Evolutionary conservation across 2,888 invertebrate species (phyloP).

Genomic region (Poecilobothrus nobilitatus): DNA sequence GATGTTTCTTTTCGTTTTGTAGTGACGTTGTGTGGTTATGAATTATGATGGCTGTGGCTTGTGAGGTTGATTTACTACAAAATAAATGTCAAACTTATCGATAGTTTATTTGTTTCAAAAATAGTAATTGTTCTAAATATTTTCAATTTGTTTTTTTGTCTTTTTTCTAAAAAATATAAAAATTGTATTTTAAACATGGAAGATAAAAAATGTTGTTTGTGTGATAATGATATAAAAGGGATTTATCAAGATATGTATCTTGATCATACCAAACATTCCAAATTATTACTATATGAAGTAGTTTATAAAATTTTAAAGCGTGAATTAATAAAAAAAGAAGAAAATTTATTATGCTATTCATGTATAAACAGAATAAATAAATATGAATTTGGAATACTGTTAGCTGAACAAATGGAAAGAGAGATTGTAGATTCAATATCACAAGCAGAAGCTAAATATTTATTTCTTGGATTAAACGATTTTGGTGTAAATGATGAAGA

Average conservation of each 20-base stretch:
- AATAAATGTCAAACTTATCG: too few species aligned
- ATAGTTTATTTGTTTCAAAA: too few species aligned
- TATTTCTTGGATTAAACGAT: slow-evolving; percentile 8
- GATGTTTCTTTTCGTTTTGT: too few species aligned
- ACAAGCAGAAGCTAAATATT: slow-evolving; percentile 16
- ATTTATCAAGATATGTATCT: slow-evolving; percentile 18
- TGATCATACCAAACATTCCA: slow-evolving; percentile 18
- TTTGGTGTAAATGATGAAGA: too few species aligned
- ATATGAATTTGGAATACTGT: slow-evolving; percentile 22
- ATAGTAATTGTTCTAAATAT: too few species aligned
- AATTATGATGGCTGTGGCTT: too few species aligned
- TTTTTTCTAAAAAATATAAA: too few species aligned
- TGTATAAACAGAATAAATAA: slow-evolving; percentile 23
- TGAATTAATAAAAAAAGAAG: not conserved
- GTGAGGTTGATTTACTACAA: too few species aligned
- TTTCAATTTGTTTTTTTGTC: too few species aligned
- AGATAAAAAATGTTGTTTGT: slow-evolving; percentile 21
- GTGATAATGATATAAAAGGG: slow-evolving; percentile 15
- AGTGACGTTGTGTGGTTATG: too few species aligned
- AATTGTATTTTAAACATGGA: not conserved
- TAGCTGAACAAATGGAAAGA: slow-evolving; percentile 19
- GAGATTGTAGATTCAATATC: slow-evolving; percentile 18
- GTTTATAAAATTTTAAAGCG: slow-evolving; percentile 18
- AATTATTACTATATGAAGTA: slow-evolving; percentile 17
- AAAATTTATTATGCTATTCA: slow-evolving; percentile 16